Conservation (phyloP, 2,888 invertebrate genomes). For the Salticus scenicus region DNA sequence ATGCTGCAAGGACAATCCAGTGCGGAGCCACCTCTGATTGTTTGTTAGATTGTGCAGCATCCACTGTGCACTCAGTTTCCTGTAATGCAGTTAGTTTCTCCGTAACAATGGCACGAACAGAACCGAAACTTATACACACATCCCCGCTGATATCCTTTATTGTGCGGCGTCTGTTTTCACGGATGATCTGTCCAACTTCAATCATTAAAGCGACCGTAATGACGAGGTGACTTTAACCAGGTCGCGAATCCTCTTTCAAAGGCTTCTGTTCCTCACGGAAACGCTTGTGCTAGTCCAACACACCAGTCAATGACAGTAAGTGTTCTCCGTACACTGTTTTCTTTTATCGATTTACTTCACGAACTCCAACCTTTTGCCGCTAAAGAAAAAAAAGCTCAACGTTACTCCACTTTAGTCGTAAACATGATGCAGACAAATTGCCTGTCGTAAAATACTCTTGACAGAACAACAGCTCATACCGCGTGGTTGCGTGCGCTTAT, state of each 20-base stretch:
- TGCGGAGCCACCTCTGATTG: conserved; percentile 26
- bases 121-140: conserved; percentile 8
- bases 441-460: too few relatives aligned
- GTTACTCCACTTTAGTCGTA: too few relatives aligned
- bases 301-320: conserved; percentile 3
- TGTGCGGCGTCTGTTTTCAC: conserved; percentile 5
- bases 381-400: too few relatives aligned
- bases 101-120: conserved; percentile 3
- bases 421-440: too few relatives aligned
- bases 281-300: conserved; percentile 4
- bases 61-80: conserved; percentile 12
- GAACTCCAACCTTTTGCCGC: too few relatives aligned
- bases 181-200: conserved; percentile 24
- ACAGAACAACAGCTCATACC: too few relatives aligned
- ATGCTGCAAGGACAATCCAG: not conserved
- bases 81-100: conserved; percentile 17
- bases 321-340: not conserved
- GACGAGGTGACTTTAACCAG: conserved; percentile 26
- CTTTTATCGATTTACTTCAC: too few relatives aligned
- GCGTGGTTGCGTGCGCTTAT: too few relatives aligned
- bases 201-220: conserved; percentile 3
- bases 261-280: not conserved
- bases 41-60: not conserved
- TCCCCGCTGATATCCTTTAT: conserved; percentile 8
- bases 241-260: not conserved